Percentiles rank a stretch among this genome's conserved stretches.
phyloP scores from a whole-genome alignment of 2,888 invertebrate genomes.

The Latheticus oryzae region DNA sequence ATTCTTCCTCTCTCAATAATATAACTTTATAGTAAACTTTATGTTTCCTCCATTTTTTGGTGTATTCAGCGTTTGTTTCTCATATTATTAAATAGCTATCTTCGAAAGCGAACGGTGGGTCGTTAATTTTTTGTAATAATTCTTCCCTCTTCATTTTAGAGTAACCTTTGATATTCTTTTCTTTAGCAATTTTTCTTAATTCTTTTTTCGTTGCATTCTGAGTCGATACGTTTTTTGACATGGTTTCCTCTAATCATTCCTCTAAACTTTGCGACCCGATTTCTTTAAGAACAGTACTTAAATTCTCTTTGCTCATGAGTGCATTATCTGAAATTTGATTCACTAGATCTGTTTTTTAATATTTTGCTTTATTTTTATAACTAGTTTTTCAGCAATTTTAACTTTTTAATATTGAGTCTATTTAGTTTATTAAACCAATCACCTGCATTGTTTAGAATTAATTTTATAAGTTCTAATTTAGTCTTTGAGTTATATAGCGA shows the following conservation, averaged over 20 bases:
- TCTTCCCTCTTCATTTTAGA: no score
- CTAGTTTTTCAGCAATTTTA: no score
- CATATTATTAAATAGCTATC: no score
- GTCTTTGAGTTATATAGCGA: slow-evolving; percentile 18
- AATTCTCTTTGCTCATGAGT: slow-evolving; percentile 21
- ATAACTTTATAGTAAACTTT: slow-evolving; percentile 15
- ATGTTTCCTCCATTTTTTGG: no score
- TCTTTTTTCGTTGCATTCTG: slow-evolving; percentile 13
- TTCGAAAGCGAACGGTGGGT: no score
- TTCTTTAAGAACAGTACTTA: slow-evolving; percentile 23
- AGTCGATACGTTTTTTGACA: slow-evolving; percentile 15
- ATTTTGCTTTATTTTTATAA: no score
- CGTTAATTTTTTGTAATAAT: no score
- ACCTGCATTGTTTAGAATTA: slow-evolving; percentile 11
- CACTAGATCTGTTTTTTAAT: no score
- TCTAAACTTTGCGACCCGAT: slow-evolving; percentile 13
- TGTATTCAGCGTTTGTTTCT: no score
- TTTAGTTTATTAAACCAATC: no score
- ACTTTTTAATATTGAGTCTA: no score
- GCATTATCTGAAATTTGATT: slow-evolving; percentile 32
- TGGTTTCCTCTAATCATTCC: slow-evolving; percentile 19
- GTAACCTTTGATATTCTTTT: no score
- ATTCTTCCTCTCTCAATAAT: slow-evolving; percentile 14
- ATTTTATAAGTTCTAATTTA: slow-evolving; percentile 21
- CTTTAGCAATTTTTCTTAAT: slow-evolving; percentile 27